Conservation (phyloP, 2,113 vertebrate genomes). For the Melanotaenia duboulayi region DNA sequence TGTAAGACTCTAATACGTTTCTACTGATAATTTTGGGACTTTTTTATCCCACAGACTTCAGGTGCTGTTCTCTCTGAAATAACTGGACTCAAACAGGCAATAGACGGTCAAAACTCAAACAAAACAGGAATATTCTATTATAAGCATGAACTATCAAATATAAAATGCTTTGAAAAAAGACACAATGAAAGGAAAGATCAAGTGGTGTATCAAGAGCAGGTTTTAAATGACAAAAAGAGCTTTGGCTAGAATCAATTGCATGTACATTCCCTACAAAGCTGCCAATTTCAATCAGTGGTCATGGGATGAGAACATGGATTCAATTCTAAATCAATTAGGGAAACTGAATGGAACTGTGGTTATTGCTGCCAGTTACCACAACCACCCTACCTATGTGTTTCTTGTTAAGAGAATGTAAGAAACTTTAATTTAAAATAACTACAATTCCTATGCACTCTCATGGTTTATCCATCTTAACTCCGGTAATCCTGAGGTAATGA, state of each 20-base stretch:
- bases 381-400: background rate
- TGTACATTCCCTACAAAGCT: conserved; percentile 61
- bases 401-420: background rate
- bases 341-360: background rate
- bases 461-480: background rate
- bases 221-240: conserved; percentile 8
- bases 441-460: background rate
- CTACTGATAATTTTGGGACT: too few relatives aligned
- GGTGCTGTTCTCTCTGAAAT: too few relatives aligned
- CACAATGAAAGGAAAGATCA: background rate
- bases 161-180: conserved; percentile 7
- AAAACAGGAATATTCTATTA: background rate
- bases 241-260: conserved; percentile 53
- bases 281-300: conserved; percentile 42
- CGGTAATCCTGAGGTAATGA: background rate
- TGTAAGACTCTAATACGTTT: too few relatives aligned
- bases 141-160: background rate
- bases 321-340: conserved; percentile 20
- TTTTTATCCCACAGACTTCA: too few relatives aligned
- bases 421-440: background rate
- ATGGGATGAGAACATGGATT: conserved; percentile 38
- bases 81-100: too few relatives aligned
- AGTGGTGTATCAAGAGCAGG: background rate
- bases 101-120: too few relatives aligned
- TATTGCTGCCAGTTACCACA: background rate